Percentiles rank a stretch among this genome's conserved stretches.
Conservation (phyloP, 37 sponge, comb jelly and placozoan genomes). For the Amphimedon queenslandica region DNA sequence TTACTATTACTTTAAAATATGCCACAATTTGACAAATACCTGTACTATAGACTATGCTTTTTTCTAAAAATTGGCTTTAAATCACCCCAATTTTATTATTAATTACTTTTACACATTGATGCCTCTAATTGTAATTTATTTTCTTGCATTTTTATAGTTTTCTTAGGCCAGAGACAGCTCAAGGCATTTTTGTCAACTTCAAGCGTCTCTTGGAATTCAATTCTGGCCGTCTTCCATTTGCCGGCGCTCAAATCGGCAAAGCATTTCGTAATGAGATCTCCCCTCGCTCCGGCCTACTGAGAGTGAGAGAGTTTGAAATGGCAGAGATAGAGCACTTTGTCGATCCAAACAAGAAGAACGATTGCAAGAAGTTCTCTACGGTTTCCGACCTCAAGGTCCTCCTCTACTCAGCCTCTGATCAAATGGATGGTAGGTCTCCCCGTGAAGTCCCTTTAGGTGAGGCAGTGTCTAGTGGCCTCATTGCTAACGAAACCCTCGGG, state of each 20-base stretch:
- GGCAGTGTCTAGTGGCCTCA: slow-evolving; percentile 66
- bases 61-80: too few relatives aligned
- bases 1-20: slow-evolving; percentile 5
- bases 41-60: not conserved
- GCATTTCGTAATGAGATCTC: slow-evolving; percentile 98
- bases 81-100: too few relatives aligned
- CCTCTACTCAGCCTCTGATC: slow-evolving; percentile 68
- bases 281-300: slow-evolving; percentile 89
- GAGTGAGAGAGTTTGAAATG: slow-evolving; percentile 90
- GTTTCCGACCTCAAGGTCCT: slow-evolving; percentile 57
- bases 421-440: slow-evolving; percentile 70
- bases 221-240: slow-evolving; percentile 95
- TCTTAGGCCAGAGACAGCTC: slow-evolving; percentile 96
- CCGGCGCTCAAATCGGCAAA: slow-evolving; percentile 91
- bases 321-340: slow-evolving; percentile 99
- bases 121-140: not conserved
- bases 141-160: slow-evolving; percentile 45
- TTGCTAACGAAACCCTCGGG: slow-evolving; percentile 81
- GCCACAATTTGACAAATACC: not conserved
- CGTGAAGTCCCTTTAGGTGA: slow-evolving; percentile 59
- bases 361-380: slow-evolving; percentile 52
- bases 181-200: slow-evolving; percentile 99
- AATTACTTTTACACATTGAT: not conserved
- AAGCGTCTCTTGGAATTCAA: slow-evolving; percentile 94
- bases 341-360: slow-evolving; percentile 71